phyloP scores from a whole-genome alignment of 2,113 vertebrate species.

The Cettia cetti region DNA sequence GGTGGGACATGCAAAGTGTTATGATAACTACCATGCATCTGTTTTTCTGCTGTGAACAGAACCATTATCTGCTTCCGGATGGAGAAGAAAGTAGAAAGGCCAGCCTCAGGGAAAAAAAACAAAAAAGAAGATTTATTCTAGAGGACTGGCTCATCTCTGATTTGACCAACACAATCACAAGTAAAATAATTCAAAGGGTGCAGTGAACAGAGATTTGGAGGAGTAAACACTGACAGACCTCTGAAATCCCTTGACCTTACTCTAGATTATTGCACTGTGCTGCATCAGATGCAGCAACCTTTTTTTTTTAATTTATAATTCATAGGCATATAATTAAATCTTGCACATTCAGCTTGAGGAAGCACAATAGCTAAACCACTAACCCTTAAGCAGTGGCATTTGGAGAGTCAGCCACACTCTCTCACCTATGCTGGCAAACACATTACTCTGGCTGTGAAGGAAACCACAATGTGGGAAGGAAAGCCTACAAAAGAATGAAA shows the following conservation, averaged over 20 bases:
- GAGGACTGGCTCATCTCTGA: background rate
- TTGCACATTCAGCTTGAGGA: slow-evolving; percentile 48
- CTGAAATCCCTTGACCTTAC: slow-evolving; percentile 53
- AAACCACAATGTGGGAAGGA: slow-evolving; percentile 86
- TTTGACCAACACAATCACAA: background rate
- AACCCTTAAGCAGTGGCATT: slow-evolving; percentile 56
- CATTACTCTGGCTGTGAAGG: slow-evolving; percentile 81
- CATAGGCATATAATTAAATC: slow-evolving; percentile 61
- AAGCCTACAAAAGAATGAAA: slow-evolving; percentile 86
- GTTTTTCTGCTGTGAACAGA: slow-evolving; percentile 52
- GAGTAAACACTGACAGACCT: slow-evolving; percentile 22
- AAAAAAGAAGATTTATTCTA: background rate
- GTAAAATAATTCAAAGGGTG: slow-evolving; percentile 31
- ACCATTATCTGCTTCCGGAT: slow-evolving; percentile 7
- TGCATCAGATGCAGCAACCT: background rate
- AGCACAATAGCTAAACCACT: slow-evolving; percentile 43
- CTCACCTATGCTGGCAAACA: slow-evolving; percentile 83
- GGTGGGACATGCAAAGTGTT: slow-evolving; percentile 57
- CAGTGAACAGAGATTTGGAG: background rate
- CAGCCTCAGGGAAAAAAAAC: background rate
- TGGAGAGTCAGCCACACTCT: slow-evolving; percentile 68
- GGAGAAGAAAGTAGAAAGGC: background rate
- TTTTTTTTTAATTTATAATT: slow-evolving; percentile 42
- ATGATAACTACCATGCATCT: slow-evolving; percentile 40
- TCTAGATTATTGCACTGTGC: slow-evolving; percentile 42